Evolutionary conservation across 2,113 vertebrate genomes (phyloP).

Genomic region (Zapornia atra): DNA sequence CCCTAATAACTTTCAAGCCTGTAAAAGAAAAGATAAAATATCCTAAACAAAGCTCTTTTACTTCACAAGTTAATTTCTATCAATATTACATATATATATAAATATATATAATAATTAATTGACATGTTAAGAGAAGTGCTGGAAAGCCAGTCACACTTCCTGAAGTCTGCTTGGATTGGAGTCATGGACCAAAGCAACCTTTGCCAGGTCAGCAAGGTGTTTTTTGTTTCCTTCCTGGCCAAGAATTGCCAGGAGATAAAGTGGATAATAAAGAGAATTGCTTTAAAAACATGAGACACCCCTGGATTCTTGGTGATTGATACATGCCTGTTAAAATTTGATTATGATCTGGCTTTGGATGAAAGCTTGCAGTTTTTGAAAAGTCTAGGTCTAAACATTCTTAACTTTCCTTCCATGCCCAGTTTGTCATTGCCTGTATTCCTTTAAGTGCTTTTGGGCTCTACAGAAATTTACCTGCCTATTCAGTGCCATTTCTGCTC

Average conservation of each 20-base stretch:
- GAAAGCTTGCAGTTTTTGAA: not conserved
- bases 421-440: not conserved
- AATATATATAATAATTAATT: not conserved
- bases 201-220: not conserved
- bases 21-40: not conserved
- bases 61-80: not conserved
- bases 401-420: not conserved
- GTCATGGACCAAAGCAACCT: not conserved
- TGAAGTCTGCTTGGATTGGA: not conserved
- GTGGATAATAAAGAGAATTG: not conserved
- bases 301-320: not conserved
- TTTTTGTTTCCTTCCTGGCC: not conserved
- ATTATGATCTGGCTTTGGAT: not conserved
- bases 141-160: not conserved
- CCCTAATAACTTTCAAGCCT: not conserved
- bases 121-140: not conserved
- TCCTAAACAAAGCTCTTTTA: not conserved
- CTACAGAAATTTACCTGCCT: not conserved
- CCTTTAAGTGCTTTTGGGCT: not conserved
- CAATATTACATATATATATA: not conserved
- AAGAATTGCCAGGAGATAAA: not conserved
- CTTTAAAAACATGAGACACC: not conserved
- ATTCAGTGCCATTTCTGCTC: not conserved
- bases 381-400: not conserved
- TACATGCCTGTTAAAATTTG: not conserved